Evolutionary conservation across 2,888 invertebrate genomes (phyloP), one percentile per base, ranked within the genome.

Genomic region (Eumacrocentrus americanus): DNA sequence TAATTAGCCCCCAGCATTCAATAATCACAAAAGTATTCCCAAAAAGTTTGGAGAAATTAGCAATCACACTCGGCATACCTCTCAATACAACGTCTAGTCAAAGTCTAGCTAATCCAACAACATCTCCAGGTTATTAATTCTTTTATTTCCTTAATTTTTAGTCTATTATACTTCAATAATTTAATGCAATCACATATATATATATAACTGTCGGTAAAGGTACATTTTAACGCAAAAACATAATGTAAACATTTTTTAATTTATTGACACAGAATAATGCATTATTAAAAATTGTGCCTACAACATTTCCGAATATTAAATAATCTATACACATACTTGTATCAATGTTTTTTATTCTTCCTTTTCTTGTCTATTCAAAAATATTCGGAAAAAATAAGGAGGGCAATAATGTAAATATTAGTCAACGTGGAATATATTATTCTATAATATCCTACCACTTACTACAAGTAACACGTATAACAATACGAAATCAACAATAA

Each of bases 1-100:
- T 88, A 11, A 81, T 90, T n/a, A 84, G 86, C 0, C 90, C 90
- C 0, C 83, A 86, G 14, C 90, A 90, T 80, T 66, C 77, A 0
- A 70, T 77, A 20, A 76, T 80, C 23, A 74, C 80, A 1, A 74
- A 69, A 56, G 66, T 63, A 9, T 80, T 80, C 23, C 75, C 79
- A 1, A 70, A 60, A 18, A 77, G 77, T 35, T 54, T 80, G 18
- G 65, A 71, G 37, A 74, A 68, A 23, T 67, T 80, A 9, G 78
- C 80, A 2, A 65, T 56, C 1, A 72, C 71, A 7, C 68, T 80
- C 6, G 80, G 80, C 5, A 71, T 79, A 0, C 72, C 76, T 2
- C 57, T 63, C 0, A 74, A 68, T 51, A 67, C 69, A 53, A 75
- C 70, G 64, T 72, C 74, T 2, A 78, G 73, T 47, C 77, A 76